Evolutionary conservation across 2,113 vertebrate species (phyloP).

Genomic region (Callorhinus ursinus): DNA sequence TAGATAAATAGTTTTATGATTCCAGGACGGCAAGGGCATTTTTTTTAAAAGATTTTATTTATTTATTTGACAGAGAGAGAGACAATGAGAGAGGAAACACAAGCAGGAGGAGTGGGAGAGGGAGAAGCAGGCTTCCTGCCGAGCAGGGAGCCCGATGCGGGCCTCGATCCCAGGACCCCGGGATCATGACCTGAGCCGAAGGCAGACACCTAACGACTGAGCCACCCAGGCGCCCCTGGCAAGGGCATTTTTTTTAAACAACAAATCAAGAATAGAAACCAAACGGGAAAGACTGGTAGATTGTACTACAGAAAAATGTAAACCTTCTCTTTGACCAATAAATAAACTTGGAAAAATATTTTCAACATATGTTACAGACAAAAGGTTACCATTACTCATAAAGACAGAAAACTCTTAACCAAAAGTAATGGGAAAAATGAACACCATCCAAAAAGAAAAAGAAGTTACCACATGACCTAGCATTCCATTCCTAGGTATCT

Average conservation of each 20-base stretch:
- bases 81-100: too few relatives aligned
- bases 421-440: conserved; percentile 17
- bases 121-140: too few relatives aligned
- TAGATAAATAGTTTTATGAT: conserved; percentile 48
- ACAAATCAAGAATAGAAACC: conserved; percentile 58
- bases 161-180: too few relatives aligned
- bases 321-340: conserved; percentile 70
- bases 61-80: too few relatives aligned
- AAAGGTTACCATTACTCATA: conserved; percentile 69
- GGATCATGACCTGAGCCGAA: too few relatives aligned
- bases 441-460: not conserved
- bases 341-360: conserved; percentile 66
- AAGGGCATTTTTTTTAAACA: conserved; percentile 52
- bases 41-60: not conserved
- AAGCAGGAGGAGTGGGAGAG: too few relatives aligned
- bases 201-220: too few relatives aligned
- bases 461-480: not conserved
- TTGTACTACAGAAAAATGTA: conserved; percentile 63
- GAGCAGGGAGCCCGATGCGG: too few relatives aligned
- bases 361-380: conserved; percentile 64
- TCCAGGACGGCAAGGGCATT: not conserved
- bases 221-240: too few relatives aligned
- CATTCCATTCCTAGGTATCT: not conserved
- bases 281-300: conserved; percentile 64
- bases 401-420: conserved; percentile 54